phyloP scores from a whole-genome alignment of 2,888 invertebrate species.

The Dolomedes plantarius region DNA sequence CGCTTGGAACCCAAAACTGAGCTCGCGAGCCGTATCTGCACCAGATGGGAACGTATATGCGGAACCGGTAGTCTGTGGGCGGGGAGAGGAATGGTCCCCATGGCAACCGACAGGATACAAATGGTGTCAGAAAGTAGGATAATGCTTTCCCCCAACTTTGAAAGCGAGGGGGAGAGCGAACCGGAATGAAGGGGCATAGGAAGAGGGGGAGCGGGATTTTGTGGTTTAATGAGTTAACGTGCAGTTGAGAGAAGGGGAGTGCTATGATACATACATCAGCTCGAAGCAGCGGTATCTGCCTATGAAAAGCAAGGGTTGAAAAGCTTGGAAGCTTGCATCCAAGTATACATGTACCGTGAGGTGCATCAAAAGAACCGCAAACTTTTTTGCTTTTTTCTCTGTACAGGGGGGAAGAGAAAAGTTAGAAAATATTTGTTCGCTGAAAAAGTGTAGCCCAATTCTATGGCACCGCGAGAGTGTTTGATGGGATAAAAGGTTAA shows the following conservation, averaged over 20 bases:
- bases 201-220: slow-evolving; percentile 29
- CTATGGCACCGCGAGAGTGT: not conserved
- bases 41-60: slow-evolving; percentile 62
- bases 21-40: slow-evolving; percentile 31
- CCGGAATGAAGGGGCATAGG: slow-evolving; percentile 22
- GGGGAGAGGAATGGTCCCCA: slow-evolving; percentile 50
- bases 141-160: slow-evolving; percentile 62
- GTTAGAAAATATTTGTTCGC: not conserved
- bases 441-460: not conserved
- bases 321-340: not conserved
- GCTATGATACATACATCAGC: slow-evolving; percentile 53
- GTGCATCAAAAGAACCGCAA: slow-evolving; percentile 11
- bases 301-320: slow-evolving; percentile 34
- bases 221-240: slow-evolving; percentile 70
- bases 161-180: slow-evolving; percentile 47
- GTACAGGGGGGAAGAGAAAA: not conserved
- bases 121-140: slow-evolving; percentile 70
- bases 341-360: slow-evolving; percentile 4
- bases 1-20: slow-evolving; percentile 11
- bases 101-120: slow-evolving; percentile 69
- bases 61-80: slow-evolving; percentile 43
- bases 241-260: slow-evolving; percentile 35
- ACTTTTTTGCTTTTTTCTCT: not conserved
- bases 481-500: not conserved
- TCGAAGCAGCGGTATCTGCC: slow-evolving; percentile 30